These are phyloP conservation scores for Neuroterus valhalla DNA, from an alignment of 1,140 invertebrate species.

Conservation along the genomic window DNA sequence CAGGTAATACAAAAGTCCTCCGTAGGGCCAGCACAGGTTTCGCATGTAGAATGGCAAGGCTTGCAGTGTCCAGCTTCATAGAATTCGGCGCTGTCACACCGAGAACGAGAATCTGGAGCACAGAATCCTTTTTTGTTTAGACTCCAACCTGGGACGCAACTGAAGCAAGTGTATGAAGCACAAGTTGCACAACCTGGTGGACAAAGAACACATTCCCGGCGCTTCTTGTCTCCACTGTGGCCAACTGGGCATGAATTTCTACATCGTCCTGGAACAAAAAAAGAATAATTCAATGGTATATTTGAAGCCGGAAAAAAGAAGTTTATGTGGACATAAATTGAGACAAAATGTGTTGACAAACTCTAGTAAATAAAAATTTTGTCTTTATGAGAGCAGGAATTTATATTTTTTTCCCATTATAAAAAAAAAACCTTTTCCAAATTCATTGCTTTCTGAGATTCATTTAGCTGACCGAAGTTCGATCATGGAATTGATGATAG, in stretches of 20 bases:
- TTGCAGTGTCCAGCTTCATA: constrained; percentile 81
- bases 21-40: constrained; percentile 82
- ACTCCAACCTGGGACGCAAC: constrained; percentile 82
- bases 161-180: constrained; percentile 80
- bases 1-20: constrained; percentile 83
- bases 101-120: constrained; percentile 79
- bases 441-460: too few species aligned
- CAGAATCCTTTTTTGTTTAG: constrained; percentile 84
- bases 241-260: constrained; percentile 80
- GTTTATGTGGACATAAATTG: too few species aligned
- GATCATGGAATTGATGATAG: too few species aligned
- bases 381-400: too few species aligned
- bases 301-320: too few species aligned
- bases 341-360: too few species aligned
- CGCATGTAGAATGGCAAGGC: constrained; percentile 82
- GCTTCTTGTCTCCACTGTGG: constrained; percentile 84
- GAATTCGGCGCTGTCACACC: constrained; percentile 82
- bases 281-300: not conserved
- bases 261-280: constrained; percentile 65
- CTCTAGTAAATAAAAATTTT: too few species aligned
- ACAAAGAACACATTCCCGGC: constrained; percentile 84
- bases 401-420: too few species aligned
- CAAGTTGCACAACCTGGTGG: constrained; percentile 84
- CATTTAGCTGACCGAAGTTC: too few species aligned
- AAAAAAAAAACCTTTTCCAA: too few species aligned